Base-by-base conservation (phyloP, 2,797 vertebrate genomes). In the Acrocephalus scirpaceus region DNA sequence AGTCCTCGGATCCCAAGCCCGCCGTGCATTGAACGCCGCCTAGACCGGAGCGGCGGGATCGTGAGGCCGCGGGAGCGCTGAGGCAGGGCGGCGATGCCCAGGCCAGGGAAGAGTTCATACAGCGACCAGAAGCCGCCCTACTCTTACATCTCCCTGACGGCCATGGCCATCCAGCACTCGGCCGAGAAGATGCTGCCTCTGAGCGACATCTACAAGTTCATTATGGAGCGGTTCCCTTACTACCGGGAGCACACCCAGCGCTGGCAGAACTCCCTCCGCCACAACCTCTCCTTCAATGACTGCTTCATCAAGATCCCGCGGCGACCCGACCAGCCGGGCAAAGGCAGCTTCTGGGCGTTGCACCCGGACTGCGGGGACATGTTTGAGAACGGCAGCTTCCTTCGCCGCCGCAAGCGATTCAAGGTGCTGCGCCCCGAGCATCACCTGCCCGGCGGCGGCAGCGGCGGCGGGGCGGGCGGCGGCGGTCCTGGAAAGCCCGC, bases 171-270 rank as follows among this genome's bases (percentile, higher is more conserved):
- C 96, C 99, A 99, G 98, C 99, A 99, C 96, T 99, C 99, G 64
- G 98, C 99, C 6, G 99, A 99, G 97, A 99, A 99, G 98, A 99
- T 99, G 99, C 98, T 99, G 83, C 99, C 99, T 15, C 98, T 99
- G 47, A 99, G 99, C 95, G 99, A 99, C 97, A 99, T 99, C 95
- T 99, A 99, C 98, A 99, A 99, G 98, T 99, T 99, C 98, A 99
- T 99, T 96, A 99, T 99, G 99, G 99, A 99, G 96, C 97, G 99
- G 58, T 99, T 99, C 97, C 99, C 99, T 2, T 99, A 99, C 96
- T 99, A 99, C 92, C 97, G 99, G 48, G 99, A 99, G 97, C 99
- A 99, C 98, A 99, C 99, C 3, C 99, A 99, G 97, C 98, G 99
- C 70, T 99, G 99, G 99, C 99, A 99, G 88, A 99, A 99, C 98